Percentiles rank a stretch among this genome's conserved stretches.
phyloP scores from a whole-genome alignment of 2,797 vertebrate species.

The Coccyzus lansbergi region DNA sequence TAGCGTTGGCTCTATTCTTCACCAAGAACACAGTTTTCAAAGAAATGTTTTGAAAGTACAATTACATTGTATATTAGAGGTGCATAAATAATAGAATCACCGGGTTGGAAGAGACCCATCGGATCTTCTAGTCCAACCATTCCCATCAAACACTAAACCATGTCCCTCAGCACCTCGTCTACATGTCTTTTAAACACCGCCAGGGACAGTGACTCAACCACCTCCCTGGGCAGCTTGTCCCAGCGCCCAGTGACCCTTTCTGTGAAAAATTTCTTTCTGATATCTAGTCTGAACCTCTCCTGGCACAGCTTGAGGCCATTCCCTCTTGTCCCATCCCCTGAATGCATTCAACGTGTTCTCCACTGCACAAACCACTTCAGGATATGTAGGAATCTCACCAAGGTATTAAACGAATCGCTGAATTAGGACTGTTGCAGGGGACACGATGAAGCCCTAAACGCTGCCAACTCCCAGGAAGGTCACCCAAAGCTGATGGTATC shows the following conservation, averaged over 20 bases:
- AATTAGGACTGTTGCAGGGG: neutral
- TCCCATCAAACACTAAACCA: too few relatives aligned
- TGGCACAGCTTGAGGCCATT: too few relatives aligned
- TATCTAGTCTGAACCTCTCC: too few relatives aligned
- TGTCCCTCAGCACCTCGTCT: too few relatives aligned
- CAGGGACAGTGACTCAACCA: too few relatives aligned
- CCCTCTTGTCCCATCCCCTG: too few relatives aligned
- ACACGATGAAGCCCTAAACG: rapidly evolving
- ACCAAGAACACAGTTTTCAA: neutral
- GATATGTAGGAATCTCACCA: neutral
- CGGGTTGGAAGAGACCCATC: too few relatives aligned
- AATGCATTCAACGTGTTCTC: neutral
- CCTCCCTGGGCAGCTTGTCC: too few relatives aligned
- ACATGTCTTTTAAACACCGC: too few relatives aligned
- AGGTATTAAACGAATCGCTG: neutral
- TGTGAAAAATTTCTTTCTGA: too few relatives aligned
- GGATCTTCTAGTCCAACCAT: too few relatives aligned
- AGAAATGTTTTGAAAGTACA: neutral
- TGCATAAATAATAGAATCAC: neutral
- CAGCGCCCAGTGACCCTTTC: too few relatives aligned
- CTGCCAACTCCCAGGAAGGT: neutral
- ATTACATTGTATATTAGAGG: neutral
- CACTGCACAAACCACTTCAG: neutral
- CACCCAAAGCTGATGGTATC: neutral
- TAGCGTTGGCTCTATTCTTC: neutral